These are phyloP conservation scores for Pseudoips prasinana DNA, from an alignment of 2,888 invertebrate genomes.

Conservation along the genomic window DNA sequence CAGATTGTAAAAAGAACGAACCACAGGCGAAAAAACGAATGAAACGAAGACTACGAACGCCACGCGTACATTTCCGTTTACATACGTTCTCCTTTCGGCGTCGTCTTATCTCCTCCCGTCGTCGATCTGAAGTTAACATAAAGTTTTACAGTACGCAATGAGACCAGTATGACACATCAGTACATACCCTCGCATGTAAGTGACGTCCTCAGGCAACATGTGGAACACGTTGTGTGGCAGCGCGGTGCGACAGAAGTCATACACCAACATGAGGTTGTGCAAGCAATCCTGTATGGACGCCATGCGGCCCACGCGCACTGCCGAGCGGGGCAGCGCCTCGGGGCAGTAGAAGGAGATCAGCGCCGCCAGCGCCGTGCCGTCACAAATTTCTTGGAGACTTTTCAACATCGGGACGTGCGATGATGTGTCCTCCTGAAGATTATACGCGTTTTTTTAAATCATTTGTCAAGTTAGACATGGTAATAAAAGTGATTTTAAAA, in stretches of 20 bases:
- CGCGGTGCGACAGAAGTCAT: constrained; percentile 91
- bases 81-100: no score
- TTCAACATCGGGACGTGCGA: constrained; percentile 86
- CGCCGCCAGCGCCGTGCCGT: constrained; percentile 94
- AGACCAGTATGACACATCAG: constrained; percentile 49
- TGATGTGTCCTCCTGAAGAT: constrained; percentile 80
- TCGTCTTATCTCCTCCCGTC: no score
- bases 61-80: no score
- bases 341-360: constrained; percentile 94
- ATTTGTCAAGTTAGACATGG: neutral
- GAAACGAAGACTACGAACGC: no score
- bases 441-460: neutral
- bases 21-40: no score
- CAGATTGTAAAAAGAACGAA: no score
- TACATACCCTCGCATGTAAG: constrained; percentile 93
- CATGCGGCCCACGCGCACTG: constrained; percentile 81
- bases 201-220: constrained; percentile 97
- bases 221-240: constrained; percentile 95
- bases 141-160: no score
- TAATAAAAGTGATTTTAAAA: no score
- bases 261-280: constrained; percentile 94
- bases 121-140: no score
- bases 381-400: constrained; percentile 93
- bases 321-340: constrained; percentile 74
- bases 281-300: constrained; percentile 94